A percentile compares a stretch with the other conserved stretches of the same genome.
Conservation (phyloP, 2,113 vertebrate genomes). For the Chlorodrepanis virens region DNA sequence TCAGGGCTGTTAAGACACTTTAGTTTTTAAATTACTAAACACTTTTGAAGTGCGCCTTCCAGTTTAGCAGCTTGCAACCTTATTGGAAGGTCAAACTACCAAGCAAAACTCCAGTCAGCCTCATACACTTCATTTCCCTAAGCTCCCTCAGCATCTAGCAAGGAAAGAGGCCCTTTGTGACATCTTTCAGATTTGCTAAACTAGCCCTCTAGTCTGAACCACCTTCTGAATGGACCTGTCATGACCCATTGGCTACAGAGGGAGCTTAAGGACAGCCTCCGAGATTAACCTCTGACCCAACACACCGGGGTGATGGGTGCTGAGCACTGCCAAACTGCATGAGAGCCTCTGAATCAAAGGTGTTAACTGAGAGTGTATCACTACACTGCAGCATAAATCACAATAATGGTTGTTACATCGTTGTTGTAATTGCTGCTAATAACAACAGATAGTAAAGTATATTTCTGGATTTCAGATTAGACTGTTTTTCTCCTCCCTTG, state of each 20-base stretch:
- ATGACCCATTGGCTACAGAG: background rate
- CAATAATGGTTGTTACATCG: background rate
- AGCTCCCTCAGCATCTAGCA: background rate
- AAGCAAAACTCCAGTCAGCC: background rate
- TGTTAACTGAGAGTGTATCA: background rate
- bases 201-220: background rate
- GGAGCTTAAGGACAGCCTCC: background rate
- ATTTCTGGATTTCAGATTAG: background rate
- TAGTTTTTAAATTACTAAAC: background rate
- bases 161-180: background rate
- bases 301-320: background rate
- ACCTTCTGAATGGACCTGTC: constrained; percentile 13
- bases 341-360: background rate
- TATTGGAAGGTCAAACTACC: background rate
- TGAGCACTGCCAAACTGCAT: background rate
- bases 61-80: background rate
- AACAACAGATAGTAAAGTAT: background rate
- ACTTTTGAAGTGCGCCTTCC: background rate
- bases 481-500: background rate
- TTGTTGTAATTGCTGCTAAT: background rate
- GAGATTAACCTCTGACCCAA: constrained; percentile 8
- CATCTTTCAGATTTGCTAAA: background rate
- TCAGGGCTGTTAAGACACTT: background rate
- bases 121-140: constrained; percentile 7
- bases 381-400: background rate